Conservation (phyloP, 1,140 invertebrate species). For the Notospermus geniculatus region DNA sequence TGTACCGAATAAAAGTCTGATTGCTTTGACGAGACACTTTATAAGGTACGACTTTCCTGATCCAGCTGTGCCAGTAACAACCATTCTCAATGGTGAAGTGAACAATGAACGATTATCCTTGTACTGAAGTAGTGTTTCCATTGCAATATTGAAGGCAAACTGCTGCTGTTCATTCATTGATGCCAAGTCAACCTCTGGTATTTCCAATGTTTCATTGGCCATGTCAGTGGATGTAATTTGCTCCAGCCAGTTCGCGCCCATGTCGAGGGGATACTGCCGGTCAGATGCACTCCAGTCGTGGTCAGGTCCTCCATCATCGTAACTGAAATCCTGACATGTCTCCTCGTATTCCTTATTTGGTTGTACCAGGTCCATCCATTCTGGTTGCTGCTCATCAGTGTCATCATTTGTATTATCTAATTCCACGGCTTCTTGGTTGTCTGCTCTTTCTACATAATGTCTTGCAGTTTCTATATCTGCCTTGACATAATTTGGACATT, state of each 20-base stretch:
- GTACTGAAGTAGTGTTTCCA: background rate
- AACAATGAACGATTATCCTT: background rate
- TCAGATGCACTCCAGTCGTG: background rate
- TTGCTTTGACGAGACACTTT: no score
- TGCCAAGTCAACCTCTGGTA: background rate
- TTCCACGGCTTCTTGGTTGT: background rate
- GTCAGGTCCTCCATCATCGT: slow-evolving; percentile 3
- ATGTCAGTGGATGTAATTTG: background rate
- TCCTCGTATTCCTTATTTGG: background rate
- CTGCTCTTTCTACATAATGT: background rate
- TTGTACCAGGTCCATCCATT: slow-evolving; percentile 5
- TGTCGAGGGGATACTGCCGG: background rate
- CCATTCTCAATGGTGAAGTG: background rate
- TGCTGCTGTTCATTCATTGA: background rate
- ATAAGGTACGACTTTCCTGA: slow-evolving; percentile 11
- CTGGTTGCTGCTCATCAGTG: background rate
- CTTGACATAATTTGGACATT: background rate
- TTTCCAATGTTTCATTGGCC: background rate
- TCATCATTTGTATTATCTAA: background rate
- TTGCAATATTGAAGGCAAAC: background rate
- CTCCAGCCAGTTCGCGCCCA: background rate
- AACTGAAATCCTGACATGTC: background rate
- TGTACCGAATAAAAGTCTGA: slow-evolving; percentile 13
- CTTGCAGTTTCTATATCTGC: background rate
- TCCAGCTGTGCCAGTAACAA: slow-evolving; percentile 22